Evolutionary conservation across 2,113 vertebrate genomes (phyloP).

Genomic region (Sminthopsis crassicaudata): DNA sequence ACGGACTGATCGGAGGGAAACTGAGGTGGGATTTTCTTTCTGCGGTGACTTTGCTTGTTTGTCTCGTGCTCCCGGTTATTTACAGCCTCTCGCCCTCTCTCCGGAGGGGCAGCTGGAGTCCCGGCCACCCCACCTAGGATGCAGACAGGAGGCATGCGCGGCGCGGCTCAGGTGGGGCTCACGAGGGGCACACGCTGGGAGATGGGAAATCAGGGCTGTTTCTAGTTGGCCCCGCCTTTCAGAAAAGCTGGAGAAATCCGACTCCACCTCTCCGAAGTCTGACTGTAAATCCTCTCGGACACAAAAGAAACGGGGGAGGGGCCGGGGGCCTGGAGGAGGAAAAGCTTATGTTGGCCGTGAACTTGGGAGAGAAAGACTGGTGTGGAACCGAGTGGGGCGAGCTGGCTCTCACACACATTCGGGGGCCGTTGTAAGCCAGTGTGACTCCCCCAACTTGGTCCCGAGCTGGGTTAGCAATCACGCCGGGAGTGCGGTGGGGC

Average conservation of each 20-base stretch:
- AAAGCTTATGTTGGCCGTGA: background rate
- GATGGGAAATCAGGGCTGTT: background rate
- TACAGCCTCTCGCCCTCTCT: background rate
- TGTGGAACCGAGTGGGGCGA: background rate
- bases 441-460: background rate
- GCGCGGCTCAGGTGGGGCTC: background rate
- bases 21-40: background rate
- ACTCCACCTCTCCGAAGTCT: background rate
- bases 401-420: background rate
- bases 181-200: background rate
- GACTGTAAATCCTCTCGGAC: background rate
- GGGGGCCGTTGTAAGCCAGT: background rate
- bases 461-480: background rate
- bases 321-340: background rate
- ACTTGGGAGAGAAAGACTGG: slow-evolving; percentile 3
- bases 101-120: background rate
- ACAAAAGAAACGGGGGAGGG: background rate
- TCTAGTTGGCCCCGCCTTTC: background rate
- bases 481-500: background rate
- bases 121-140: background rate
- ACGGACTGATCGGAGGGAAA: background rate
- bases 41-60: background rate
- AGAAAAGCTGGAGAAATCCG: background rate
- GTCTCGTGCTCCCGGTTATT: background rate
- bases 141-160: background rate